Conservation (phyloP, 2,113 vertebrate species). For the Narcine bancroftii region DNA sequence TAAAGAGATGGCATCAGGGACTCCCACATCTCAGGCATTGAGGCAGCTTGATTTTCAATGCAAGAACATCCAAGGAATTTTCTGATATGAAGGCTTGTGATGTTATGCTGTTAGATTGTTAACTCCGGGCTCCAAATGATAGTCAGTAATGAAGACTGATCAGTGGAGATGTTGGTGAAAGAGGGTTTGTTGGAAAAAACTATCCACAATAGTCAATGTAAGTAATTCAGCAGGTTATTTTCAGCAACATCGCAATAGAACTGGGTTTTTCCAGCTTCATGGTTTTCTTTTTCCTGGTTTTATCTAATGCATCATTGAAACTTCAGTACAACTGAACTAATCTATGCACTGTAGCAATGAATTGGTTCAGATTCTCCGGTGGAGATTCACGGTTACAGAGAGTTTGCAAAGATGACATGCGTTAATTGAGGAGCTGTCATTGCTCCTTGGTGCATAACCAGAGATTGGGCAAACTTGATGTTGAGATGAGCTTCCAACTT, state of each 20-base stretch:
- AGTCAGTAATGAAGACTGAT: no score
- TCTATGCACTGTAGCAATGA: no score
- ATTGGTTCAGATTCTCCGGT: neutral
- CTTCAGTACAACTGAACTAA: neutral
- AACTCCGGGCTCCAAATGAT: neutral
- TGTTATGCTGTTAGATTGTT: neutral
- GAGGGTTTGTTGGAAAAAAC: neutral
- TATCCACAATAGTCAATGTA: neutral
- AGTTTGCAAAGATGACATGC: no score
- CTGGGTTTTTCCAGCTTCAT: neutral
- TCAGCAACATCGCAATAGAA: neutral
- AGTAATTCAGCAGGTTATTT: neutral
- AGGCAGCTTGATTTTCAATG: no score
- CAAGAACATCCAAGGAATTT: neutral
- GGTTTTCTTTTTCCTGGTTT: constrained; percentile 10
- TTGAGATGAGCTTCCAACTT: neutral
- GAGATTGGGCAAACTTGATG: neutral
- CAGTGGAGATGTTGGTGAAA: neutral
- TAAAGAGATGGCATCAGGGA: neutral
- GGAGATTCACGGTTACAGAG: neutral
- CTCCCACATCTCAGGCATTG: no score
- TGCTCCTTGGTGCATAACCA: no score
- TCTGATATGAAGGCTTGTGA: neutral
- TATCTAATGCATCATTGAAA: neutral
- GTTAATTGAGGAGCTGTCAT: neutral